Conservation (phyloP, 2,797 vertebrate genomes). For the Hypotaenidia okinawae region DNA sequence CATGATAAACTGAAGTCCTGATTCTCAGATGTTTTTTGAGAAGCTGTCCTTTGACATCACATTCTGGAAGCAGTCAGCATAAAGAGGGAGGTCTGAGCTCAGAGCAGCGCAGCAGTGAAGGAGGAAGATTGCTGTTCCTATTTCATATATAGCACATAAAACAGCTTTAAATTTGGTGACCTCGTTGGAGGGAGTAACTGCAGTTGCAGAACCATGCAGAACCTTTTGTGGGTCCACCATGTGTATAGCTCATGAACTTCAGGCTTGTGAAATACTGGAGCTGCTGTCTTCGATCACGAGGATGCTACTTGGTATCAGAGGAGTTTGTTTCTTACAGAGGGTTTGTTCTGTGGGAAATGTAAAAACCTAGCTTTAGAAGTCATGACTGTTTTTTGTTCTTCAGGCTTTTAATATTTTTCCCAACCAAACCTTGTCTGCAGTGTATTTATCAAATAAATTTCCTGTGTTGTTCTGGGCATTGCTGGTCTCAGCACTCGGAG, state of each 20-base stretch:
- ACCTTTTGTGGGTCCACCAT: not conserved
- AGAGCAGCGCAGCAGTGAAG: not conserved
- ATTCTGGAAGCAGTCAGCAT: not conserved
- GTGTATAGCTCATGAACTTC: not conserved
- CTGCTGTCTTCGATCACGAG: fast-evolving
- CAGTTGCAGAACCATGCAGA: not conserved
- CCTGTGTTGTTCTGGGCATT: not conserved
- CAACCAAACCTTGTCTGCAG: not conserved
- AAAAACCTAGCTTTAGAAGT: not conserved
- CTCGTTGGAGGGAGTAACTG: fast-evolving
- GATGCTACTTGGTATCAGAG: not conserved
- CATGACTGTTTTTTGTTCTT: not conserved
- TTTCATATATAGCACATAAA: not conserved
- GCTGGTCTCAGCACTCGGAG: not conserved
- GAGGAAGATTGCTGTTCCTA: not conserved
- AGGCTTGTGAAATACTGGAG: not conserved
- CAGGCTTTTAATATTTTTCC: not conserved
- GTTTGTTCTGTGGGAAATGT: fast-evolving
- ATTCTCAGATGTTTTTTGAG: fast-evolving
- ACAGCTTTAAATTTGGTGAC: not conserved
- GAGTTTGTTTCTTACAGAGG: not conserved
- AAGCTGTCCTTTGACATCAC: not conserved
- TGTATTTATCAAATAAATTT: fast-evolving
- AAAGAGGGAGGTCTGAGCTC: not conserved
- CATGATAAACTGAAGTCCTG: not conserved